Evolutionary conservation across 2,888 invertebrate genomes (phyloP).

Genomic region (Allolobophora icterica): DNA sequence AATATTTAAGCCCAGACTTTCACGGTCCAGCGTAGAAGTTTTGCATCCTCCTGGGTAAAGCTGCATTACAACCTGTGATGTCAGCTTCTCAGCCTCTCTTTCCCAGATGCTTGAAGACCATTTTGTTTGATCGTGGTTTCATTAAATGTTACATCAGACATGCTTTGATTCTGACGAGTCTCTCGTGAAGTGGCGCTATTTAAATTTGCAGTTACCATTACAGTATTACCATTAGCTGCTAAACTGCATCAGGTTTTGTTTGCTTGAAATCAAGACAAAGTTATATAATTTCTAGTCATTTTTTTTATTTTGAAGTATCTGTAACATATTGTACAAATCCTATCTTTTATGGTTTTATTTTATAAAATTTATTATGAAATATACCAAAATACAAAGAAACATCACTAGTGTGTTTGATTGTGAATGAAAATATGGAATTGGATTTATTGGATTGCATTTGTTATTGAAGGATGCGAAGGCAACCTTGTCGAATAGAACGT

Average conservation of each 20-base stretch:
- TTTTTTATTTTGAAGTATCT: not conserved
- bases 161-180: too few species aligned
- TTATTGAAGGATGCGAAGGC: not conserved
- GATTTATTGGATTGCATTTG: not conserved
- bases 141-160: too few species aligned
- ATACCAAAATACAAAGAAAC: not conserved
- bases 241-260: not conserved
- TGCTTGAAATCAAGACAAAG: not conserved
- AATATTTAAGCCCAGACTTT: too few species aligned
- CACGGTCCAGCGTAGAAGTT: too few species aligned
- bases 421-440: not conserved
- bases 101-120: too few species aligned
- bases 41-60: too few species aligned
- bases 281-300: not conserved
- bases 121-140: too few species aligned
- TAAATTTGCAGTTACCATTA: too few species aligned
- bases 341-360: not conserved
- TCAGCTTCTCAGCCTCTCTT: too few species aligned
- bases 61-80: too few species aligned
- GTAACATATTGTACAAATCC: not conserved
- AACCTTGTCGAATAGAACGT: not conserved
- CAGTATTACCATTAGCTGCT: too few species aligned
- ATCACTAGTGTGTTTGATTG: not conserved
- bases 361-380: not conserved
- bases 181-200: too few species aligned